Evolutionary conservation across 2,888 invertebrate species (phyloP).

Genomic region (Sphinx pinastri): DNA sequence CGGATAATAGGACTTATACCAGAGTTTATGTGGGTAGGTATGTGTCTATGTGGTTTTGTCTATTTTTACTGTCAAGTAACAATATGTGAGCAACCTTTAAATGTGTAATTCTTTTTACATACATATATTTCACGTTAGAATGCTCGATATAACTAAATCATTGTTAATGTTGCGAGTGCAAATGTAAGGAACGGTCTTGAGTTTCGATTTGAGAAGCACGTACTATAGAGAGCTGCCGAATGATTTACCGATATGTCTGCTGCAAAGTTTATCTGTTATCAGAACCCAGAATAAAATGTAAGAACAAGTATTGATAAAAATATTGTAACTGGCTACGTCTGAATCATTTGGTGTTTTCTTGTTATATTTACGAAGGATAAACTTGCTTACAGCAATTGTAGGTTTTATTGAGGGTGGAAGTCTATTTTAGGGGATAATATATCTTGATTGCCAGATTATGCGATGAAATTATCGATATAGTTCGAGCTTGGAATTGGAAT

Average conservation of each 20-base stretch:
- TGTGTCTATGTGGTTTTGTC: too few species aligned
- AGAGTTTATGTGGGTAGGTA: too few species aligned
- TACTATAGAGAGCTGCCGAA: not conserved
- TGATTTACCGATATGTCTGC: conserved; percentile 14
- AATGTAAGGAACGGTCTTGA: conserved; percentile 11
- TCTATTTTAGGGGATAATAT: too few species aligned
- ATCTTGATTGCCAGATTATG: too few species aligned
- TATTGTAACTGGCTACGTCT: not conserved
- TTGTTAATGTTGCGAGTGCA: conserved; percentile 7
- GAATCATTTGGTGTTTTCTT: not conserved
- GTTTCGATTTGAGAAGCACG: conserved; percentile 18
- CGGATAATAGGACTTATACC: too few species aligned
- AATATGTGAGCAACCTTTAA: not conserved
- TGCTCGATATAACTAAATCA: conserved; percentile 9
- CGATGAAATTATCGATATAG: too few species aligned
- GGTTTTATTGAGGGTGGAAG: too few species aligned
- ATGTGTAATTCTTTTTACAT: not conserved
- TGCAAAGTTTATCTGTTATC: conserved; percentile 16
- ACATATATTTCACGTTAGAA: not conserved
- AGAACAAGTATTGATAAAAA: conserved; percentile 1
- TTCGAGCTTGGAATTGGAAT: too few species aligned
- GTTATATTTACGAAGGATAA: not conserved
- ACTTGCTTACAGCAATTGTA: too few species aligned
- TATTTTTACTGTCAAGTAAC: too few species aligned
- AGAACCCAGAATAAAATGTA: not conserved